These are phyloP conservation scores for Coenonympha glycerion DNA, from an alignment of 2,888 invertebrate species.

Conservation along the genomic window DNA sequence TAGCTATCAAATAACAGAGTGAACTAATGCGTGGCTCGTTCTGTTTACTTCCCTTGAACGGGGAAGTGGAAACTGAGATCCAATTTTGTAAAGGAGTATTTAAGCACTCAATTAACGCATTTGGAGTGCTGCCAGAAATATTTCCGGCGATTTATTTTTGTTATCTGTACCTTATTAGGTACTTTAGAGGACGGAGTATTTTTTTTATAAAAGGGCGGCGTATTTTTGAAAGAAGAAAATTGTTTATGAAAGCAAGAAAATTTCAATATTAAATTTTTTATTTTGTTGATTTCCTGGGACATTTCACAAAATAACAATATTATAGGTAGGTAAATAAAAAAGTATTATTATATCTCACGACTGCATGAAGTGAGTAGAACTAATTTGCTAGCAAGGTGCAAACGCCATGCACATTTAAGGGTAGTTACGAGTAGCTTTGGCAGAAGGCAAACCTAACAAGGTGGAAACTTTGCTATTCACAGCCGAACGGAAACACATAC, in stretches of 20 bases:
- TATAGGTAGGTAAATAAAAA: no score
- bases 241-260: no score
- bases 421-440: neutral
- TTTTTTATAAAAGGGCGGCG: no score
- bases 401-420: neutral
- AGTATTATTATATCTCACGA: neutral
- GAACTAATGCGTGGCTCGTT: conserved; percentile 1
- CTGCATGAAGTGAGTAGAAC: neutral
- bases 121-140: conserved; percentile 20
- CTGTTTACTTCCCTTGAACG: conserved; percentile 9
- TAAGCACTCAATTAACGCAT: conserved; percentile 22
- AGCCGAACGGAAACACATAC: neutral
- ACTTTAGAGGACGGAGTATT: no score
- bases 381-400: neutral
- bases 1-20: conserved; percentile 4
- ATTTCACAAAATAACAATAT: no score
- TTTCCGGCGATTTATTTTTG: neutral
- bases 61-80: conserved; percentile 10
- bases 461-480: neutral
- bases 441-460: neutral
- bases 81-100: conserved; percentile 14
- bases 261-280: no score
- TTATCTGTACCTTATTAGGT: neutral
- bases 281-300: no score
- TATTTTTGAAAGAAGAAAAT: no score